These are phyloP conservation scores for Elephas maximus DNA, from an alignment of 2,113 vertebrate species.

Conservation along the genomic window DNA sequence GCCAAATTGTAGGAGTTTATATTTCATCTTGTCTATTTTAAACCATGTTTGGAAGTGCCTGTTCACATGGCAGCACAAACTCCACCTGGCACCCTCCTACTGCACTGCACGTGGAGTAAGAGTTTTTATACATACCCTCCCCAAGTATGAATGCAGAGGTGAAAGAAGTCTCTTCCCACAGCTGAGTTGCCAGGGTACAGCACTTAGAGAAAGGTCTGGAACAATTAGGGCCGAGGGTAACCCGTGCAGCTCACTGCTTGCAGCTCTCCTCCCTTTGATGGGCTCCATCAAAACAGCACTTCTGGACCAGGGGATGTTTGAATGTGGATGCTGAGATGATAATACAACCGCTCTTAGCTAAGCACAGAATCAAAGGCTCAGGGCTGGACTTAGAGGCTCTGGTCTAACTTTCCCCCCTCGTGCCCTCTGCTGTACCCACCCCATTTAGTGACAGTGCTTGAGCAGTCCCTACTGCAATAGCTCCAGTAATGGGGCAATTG, in stretches of 20 bases:
- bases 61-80: neutral
- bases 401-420: neutral
- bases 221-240: neutral
- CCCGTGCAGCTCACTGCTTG: fast-evolving
- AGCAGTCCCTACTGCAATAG: neutral
- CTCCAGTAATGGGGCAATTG: neutral
- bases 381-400: neutral
- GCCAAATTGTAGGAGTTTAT: neutral
- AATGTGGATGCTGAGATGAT: neutral
- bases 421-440: neutral
- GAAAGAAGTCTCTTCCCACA: fast-evolving
- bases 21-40: neutral
- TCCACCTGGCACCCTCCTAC: neutral
- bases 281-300: neutral
- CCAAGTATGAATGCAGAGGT: fast-evolving
- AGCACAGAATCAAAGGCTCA: neutral
- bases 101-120: neutral
- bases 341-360: neutral
- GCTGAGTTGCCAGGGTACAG: neutral
- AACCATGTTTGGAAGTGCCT: neutral
- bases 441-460: neutral
- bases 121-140: fast-evolving
- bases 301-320: neutral
- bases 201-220: neutral
- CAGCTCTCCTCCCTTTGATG: fast-evolving